These are phyloP conservation scores for Caenorhabditis sp. DNA, from an alignment of 2,888 invertebrate species.

Conservation along the genomic window DNA sequence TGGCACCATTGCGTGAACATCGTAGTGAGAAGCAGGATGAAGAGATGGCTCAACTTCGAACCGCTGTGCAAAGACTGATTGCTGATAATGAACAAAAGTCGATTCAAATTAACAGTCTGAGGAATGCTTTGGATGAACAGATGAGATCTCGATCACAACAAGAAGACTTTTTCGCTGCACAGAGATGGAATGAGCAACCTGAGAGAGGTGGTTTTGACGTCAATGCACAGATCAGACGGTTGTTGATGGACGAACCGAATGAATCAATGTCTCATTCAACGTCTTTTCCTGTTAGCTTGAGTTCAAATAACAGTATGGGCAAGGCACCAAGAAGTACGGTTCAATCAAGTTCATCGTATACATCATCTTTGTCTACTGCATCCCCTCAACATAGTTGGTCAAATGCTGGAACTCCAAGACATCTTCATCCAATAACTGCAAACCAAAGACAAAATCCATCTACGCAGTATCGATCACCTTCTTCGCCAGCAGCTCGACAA, in stretches of 20 bases:
- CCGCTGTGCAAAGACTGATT: slow-evolving; percentile 74
- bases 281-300: slow-evolving; percentile 65
- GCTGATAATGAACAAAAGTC: slow-evolving; percentile 74
- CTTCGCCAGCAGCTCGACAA: slow-evolving; percentile 68
- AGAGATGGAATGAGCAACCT: slow-evolving; percentile 34
- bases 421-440: slow-evolving; percentile 26
- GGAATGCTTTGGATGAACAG: slow-evolving; percentile 67
- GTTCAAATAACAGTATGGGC: slow-evolving; percentile 48
- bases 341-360: slow-evolving; percentile 69
- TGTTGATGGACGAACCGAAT: slow-evolving; percentile 63
- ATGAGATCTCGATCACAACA: slow-evolving; percentile 43
- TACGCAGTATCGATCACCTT: slow-evolving; percentile 55
- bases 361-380: slow-evolving; percentile 63
- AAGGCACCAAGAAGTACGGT: slow-evolving; percentile 37
- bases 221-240: slow-evolving; percentile 64
- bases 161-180: slow-evolving; percentile 43
- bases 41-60: slow-evolving; percentile 74
- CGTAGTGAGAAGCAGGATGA: slow-evolving; percentile 63
- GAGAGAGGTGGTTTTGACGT: slow-evolving; percentile 52
- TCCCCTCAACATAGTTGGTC: slow-evolving; percentile 58
- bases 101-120: slow-evolving; percentile 72
- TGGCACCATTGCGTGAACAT: slow-evolving; percentile 33
- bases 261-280: slow-evolving; percentile 68
- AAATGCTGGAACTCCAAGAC: slow-evolving; percentile 45
- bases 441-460: slow-evolving; percentile 25